Evolutionary conservation across 2,113 vertebrate species (phyloP).

Genomic region (Plecturocebus donacophilus): DNA sequence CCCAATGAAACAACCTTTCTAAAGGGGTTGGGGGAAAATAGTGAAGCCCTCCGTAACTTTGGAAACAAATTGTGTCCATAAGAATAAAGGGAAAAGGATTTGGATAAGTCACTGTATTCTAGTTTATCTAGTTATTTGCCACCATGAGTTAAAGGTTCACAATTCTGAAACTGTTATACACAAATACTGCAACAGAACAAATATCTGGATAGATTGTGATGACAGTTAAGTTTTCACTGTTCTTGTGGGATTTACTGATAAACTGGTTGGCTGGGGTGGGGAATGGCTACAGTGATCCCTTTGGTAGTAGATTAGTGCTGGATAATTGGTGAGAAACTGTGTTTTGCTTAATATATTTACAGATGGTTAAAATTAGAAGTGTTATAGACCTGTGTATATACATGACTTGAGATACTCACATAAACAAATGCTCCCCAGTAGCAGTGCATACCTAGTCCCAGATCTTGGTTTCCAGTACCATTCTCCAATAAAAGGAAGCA

Average conservation of each 20-base stretch:
- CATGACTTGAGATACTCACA: background rate
- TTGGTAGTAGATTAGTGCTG: background rate
- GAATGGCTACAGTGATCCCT: background rate
- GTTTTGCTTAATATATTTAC: background rate
- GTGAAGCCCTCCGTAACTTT: background rate
- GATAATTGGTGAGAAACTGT: background rate
- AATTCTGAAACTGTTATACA: background rate
- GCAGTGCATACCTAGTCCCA: background rate
- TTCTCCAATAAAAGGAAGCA: background rate
- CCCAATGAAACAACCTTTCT: background rate
- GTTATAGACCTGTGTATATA: background rate
- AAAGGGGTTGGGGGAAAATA: background rate
- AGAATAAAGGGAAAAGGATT: background rate
- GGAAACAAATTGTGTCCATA: background rate
- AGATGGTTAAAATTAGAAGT: background rate
- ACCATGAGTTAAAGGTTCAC: constrained; percentile 76
- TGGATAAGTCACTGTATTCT: background rate
- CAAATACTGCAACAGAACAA: background rate
- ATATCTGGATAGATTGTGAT: background rate
- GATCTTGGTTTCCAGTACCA: background rate
- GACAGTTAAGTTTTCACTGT: background rate
- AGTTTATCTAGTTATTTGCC: constrained; percentile 71
- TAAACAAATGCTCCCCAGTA: background rate
- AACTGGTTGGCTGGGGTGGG: background rate
- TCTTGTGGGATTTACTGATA: background rate